Evolutionary conservation across 2,888 invertebrate genomes (phyloP).

Genomic region (Zelleria hepariella): DNA sequence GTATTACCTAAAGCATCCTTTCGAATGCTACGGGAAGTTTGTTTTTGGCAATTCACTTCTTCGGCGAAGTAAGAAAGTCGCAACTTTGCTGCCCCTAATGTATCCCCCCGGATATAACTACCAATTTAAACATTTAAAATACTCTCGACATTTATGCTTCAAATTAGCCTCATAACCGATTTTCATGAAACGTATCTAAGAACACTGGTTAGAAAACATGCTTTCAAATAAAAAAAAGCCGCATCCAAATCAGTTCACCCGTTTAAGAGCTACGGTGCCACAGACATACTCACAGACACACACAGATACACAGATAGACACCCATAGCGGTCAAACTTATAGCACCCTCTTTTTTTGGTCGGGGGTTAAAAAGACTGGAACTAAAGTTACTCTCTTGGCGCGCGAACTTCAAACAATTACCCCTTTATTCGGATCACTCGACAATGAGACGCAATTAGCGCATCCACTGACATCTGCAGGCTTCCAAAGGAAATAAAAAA

Average conservation of each 20-base stretch:
- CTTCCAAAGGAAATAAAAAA: slow-evolving; percentile 38
- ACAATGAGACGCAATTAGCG: slow-evolving; percentile 62
- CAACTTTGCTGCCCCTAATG: not conserved
- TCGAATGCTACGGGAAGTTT: not conserved
- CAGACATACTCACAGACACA: too few species aligned
- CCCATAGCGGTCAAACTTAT: too few species aligned
- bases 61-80: not conserved
- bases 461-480: slow-evolving; percentile 31
- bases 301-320: too few species aligned
- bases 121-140: too few species aligned
- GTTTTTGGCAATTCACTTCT: not conserved
- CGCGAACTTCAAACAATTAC: slow-evolving; percentile 52
- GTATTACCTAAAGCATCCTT: not conserved
- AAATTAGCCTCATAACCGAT: not conserved
- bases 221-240: too few species aligned
- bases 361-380: too few species aligned
- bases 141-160: too few species aligned
- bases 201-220: too few species aligned
- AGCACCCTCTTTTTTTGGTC: too few species aligned
- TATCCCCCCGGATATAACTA: not conserved
- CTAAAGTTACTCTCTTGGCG: slow-evolving; percentile 1
- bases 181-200: too few species aligned
- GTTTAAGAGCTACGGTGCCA: too few species aligned
- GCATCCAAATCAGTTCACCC: too few species aligned
- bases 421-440: slow-evolving; percentile 45